Conservation (phyloP, 2,113 vertebrate genomes). For the Pachycephala philippinensis region DNA sequence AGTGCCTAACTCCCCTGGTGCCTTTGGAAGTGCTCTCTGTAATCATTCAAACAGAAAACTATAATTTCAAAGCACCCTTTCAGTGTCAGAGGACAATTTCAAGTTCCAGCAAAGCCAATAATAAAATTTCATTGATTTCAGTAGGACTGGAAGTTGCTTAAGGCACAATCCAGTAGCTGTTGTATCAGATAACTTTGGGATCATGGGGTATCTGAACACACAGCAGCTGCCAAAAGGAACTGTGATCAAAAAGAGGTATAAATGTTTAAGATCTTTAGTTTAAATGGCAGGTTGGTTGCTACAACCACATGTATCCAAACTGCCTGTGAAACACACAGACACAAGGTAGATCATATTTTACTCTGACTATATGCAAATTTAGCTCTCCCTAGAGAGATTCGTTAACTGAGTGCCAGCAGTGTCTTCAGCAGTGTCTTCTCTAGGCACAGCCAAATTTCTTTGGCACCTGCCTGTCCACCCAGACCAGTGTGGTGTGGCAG, state of each 20-base stretch:
- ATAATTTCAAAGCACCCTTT: not conserved
- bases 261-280: not conserved
- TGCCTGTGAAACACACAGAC: not conserved
- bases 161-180: not conserved
- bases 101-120: not conserved
- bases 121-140: not conserved
- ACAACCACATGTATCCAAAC: not conserved
- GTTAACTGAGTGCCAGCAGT: fast-evolving
- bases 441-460: not conserved
- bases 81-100: not conserved
- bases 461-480: not conserved
- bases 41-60: conserved; percentile 24
- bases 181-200: not conserved
- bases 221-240: not conserved
- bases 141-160: not conserved
- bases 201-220: not conserved
- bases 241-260: not conserved
- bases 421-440: not conserved
- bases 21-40: conserved; percentile 6
- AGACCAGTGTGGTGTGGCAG: not conserved
- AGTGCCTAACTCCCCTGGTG: not conserved
- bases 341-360: not conserved
- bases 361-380: not conserved
- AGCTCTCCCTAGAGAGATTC: not conserved
- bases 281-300: not conserved